Conservation (phyloP, 2,888 invertebrate species). For the Osedax fenrisi region DNA sequence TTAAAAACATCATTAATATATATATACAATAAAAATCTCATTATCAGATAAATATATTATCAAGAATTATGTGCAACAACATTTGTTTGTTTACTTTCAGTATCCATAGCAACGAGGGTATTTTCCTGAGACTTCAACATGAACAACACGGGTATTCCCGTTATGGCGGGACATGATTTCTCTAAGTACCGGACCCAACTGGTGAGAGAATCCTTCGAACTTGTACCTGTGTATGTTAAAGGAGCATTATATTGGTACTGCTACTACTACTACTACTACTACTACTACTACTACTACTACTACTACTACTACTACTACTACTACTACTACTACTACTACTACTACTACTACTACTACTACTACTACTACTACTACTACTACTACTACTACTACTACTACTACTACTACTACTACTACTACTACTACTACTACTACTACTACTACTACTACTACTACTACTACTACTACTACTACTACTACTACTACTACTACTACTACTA, state of each 20-base stretch:
- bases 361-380: conserved; percentile 28
- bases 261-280: neutral
- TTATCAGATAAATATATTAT: no score
- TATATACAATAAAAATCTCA: no score
- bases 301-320: conserved; percentile 23
- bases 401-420: conserved; percentile 30
- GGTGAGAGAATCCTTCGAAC: conserved; percentile 70
- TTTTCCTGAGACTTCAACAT: conserved; percentile 61
- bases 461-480: no score
- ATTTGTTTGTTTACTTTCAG: neutral
- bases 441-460: no score
- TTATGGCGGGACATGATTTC: conserved; percentile 62
- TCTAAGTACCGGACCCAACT: conserved; percentile 61
- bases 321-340: conserved; percentile 26
- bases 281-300: neutral
- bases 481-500: no score
- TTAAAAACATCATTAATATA: no score
- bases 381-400: conserved; percentile 29
- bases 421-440: no score
- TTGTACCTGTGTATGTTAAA: no score
- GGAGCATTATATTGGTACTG: neutral
- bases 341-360: conserved; percentile 26
- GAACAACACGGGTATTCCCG: conserved; percentile 70
- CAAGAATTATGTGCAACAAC: no score
- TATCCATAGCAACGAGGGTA: conserved; percentile 32